Base-by-base conservation (phyloP, 2,888 invertebrate species). In the Unio delphinus region DNA sequence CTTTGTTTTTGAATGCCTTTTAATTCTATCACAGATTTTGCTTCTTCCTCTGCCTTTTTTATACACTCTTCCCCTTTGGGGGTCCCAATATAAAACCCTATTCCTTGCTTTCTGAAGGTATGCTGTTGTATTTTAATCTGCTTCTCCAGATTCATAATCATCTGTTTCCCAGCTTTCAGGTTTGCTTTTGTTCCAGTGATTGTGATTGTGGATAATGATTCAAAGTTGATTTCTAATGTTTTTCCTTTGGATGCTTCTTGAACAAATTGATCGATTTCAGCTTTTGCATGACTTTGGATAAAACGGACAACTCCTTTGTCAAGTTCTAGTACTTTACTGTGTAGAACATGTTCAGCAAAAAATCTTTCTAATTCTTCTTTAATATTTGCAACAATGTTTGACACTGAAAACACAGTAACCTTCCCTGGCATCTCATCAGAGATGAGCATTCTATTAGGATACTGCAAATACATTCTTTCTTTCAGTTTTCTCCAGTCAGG, bases 141-240 rank as follows among this genome's bases (percentile, higher is more conserved):
- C 20, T 67, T 58, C n/a, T 75, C 65, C 0, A 76, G 64, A 15
- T 59, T 34, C 17, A 70, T 66, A 20, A 80, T 30, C 4, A 68
- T 56, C 17, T 3, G 4, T 26, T 78, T 79, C 7, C 68, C 78
- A 26, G 67, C 63, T 28, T 69, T 72, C 4, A 79, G 20, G 17
- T 75, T 75, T 15, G 69, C 69, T 23, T 69, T 57, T 4, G 76
- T 78, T 3, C 79, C 78, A 73, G 68, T 70, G 70, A 68, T 66
- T 28, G 68, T 26, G 5, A 30, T 62, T 17, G 68, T 54, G 23
- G 57, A 63, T 26, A 54, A 55, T 34, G 34, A 23, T 26, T 69
- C 61, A 30, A 73, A 60, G 17, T 17, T 26, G 45, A 65, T 57
- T 23, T 65, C 20, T n/a, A 68, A 8, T 30, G 57, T 63, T 54